Evolutionary conservation across 1,140 invertebrate genomes (phyloP).

Genomic region (Neuroterus valhalla): DNA sequence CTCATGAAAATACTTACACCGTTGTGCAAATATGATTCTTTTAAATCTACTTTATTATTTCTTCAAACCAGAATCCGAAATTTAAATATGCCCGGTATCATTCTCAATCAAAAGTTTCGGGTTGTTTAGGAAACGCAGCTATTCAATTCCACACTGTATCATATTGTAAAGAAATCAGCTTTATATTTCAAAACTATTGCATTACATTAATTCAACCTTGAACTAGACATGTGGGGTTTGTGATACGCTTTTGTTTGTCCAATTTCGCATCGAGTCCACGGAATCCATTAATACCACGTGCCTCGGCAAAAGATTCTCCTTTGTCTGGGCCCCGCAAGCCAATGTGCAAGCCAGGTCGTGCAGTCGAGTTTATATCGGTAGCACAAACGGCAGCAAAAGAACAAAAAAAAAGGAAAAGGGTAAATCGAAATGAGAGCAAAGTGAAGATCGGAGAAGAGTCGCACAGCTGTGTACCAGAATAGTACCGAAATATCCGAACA

Average conservation of each 20-base stretch:
- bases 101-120: too few relatives aligned
- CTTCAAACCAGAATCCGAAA: too few relatives aligned
- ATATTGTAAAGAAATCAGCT: too few relatives aligned
- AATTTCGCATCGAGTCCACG: slow-evolving; percentile 43
- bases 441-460: slow-evolving; percentile 41
- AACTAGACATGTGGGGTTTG: background rate
- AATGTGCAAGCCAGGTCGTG: slow-evolving; percentile 41
- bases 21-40: too few relatives aligned
- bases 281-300: slow-evolving; percentile 56
- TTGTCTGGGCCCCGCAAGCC: slow-evolving; percentile 48
- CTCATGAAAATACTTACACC: too few relatives aligned
- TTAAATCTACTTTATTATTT: too few relatives aligned
- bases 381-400: slow-evolving; percentile 32
- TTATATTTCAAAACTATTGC: too few relatives aligned
- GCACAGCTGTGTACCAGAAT: slow-evolving; percentile 49
- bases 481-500: slow-evolving; percentile 60
- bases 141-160: too few relatives aligned
- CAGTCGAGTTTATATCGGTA: slow-evolving; percentile 53
- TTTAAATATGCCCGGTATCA: too few relatives aligned
- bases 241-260: slow-evolving; percentile 35
- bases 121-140: too few relatives aligned
- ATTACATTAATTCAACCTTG: background rate
- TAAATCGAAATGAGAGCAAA: slow-evolving; percentile 40
- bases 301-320: slow-evolving; percentile 47
- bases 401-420: slow-evolving; percentile 50